Percentiles rank a stretch among this genome's conserved stretches.
Conservation (phyloP, 2,797 vertebrate species). For the Trachops cirrhosus region DNA sequence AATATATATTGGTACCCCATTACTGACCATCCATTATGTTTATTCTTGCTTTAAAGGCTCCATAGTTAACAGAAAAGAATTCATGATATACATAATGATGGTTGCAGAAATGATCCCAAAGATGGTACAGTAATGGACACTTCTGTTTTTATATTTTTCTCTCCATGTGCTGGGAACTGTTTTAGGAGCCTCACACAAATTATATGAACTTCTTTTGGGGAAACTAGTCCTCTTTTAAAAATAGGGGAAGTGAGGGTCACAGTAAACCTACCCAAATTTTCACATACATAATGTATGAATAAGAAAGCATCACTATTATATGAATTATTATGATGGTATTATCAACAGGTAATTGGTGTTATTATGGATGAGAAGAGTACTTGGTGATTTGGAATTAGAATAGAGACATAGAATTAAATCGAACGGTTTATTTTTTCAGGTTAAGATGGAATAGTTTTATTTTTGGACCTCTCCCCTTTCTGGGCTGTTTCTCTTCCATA, state of each 20-base stretch:
- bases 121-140: fast-evolving
- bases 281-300: background rate
- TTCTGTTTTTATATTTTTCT: background rate
- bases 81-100: background rate
- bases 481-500: fast-evolving
- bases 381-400: background rate
- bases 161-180: background rate
- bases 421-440: background rate
- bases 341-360: background rate
- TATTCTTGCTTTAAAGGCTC: background rate
- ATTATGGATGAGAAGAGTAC: background rate
- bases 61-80: background rate
- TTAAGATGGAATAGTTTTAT: background rate
- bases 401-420: background rate
- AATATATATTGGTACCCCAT: background rate
- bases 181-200: background rate
- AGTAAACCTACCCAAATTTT: background rate
- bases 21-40: background rate
- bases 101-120: background rate
- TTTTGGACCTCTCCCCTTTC: background rate
- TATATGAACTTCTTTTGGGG: background rate
- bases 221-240: background rate
- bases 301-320: background rate
- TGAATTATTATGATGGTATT: background rate
- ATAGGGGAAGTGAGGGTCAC: background rate